A percentile compares a stretch with the other conserved stretches of the same genome.
Conservation (phyloP, 1,140 invertebrate genomes). For the Eurosta solidaginis region DNA sequence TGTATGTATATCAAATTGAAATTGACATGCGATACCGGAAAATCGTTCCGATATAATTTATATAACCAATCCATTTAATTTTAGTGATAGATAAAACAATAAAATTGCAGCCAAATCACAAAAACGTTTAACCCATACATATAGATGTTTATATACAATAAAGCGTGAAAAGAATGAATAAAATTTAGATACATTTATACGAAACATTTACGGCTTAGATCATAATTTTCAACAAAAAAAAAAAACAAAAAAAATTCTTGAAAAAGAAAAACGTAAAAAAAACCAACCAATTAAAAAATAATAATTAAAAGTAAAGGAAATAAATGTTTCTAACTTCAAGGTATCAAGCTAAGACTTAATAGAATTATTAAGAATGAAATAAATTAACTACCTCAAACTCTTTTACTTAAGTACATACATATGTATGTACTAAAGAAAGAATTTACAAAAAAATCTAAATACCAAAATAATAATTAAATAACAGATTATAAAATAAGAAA, state of each 20-base stretch:
- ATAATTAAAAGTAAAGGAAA: not conserved
- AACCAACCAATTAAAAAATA: not conserved
- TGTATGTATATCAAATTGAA: no score
- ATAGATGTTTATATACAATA: not conserved
- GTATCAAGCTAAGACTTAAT: not conserved
- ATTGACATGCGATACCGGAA: no score
- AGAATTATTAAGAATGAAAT: constrained; percentile 1
- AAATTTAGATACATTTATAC: no score
- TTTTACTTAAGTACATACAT: not conserved
- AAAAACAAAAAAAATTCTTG: not conserved
- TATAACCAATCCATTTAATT: no score
- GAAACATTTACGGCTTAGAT: no score
- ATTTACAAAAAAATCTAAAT: not conserved
- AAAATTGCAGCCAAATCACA: not conserved
- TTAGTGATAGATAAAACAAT: not conserved
- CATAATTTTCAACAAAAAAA: no score
- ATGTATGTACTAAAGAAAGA: constrained; percentile 27
- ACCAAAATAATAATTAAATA: not conserved
- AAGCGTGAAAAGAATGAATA: not conserved
- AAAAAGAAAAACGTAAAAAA: not conserved
- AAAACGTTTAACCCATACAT: no score
- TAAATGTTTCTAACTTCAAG: not conserved
- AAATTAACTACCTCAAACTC: constrained; percentile 20
- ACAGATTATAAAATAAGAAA: not conserved
- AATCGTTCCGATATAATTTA: no score